A percentile compares a stretch with the other conserved stretches of the same genome.
Conservation (phyloP, 2,888 invertebrate genomes). For the Odontocolon sp. region DNA sequence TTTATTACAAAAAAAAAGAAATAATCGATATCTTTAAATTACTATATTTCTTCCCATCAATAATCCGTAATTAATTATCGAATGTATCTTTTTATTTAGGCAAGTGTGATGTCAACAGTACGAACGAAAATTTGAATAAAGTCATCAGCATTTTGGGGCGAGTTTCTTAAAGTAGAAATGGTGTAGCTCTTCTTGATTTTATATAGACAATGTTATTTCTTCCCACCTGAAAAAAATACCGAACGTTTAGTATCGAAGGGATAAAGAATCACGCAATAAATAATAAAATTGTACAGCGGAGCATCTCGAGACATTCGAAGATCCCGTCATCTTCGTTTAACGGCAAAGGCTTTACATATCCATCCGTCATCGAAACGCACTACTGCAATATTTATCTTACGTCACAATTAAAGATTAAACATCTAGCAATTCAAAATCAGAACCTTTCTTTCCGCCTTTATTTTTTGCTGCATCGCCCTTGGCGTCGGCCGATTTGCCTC, state of each 20-base stretch:
- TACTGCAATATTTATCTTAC: constrained; percentile 51
- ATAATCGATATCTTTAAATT: too few species aligned
- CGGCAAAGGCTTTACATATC: constrained; percentile 58
- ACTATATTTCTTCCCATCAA: too few species aligned
- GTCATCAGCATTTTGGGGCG: constrained; percentile 23
- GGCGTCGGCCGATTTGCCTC: constrained; percentile 58
- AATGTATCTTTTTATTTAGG: constrained; percentile 35
- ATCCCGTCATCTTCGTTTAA: constrained; percentile 55
- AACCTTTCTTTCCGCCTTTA: constrained; percentile 68
- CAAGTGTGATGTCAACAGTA: constrained; percentile 37
- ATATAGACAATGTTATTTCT: constrained; percentile 59
- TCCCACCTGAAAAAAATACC: constrained; percentile 59
- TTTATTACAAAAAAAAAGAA: constrained; percentile 14
- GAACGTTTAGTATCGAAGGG: neutral
- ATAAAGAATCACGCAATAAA: neutral
- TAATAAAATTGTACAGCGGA: constrained; percentile 23
- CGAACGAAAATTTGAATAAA: constrained; percentile 29
- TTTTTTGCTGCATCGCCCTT: constrained; percentile 64
- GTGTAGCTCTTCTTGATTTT: constrained; percentile 29
- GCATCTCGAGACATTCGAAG: neutral
- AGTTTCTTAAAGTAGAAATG: constrained; percentile 45
- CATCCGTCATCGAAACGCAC: constrained; percentile 64
- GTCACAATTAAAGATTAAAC: neutral
- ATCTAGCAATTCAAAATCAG: neutral
- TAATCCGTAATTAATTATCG: neutral